Percentiles rank a stretch among this genome's conserved stretches.
Evolutionary conservation across 2,113 vertebrate species (phyloP).

Genomic region (Melanostigma gelatinosum): DNA sequence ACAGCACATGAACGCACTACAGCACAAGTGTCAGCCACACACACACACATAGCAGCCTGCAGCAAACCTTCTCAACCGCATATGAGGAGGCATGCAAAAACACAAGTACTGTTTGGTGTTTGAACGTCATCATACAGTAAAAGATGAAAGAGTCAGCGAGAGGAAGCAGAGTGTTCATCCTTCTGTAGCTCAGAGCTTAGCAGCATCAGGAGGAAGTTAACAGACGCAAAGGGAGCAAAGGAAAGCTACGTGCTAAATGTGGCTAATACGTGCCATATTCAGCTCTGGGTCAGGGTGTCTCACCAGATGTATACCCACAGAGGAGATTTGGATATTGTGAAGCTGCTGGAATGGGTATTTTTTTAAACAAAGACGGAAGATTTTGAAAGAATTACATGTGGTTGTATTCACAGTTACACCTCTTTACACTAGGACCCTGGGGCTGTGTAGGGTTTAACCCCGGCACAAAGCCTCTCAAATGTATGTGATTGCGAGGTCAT

Average conservation of each 20-base stretch:
- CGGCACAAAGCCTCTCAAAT: too few relatives aligned
- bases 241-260: conserved; percentile 8
- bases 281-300: conserved; percentile 1
- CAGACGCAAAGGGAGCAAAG: conserved; percentile 3
- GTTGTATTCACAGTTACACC: not conserved
- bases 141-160: conserved; percentile 17
- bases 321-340: not conserved
- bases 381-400: not conserved
- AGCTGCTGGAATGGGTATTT: not conserved
- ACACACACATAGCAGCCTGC: conserved; percentile 35
- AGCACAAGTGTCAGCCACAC: conserved; percentile 39
- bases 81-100: conserved; percentile 34
- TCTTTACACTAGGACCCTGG: not conserved
- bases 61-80: conserved; percentile 38
- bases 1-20: conserved; percentile 36
- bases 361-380: not conserved
- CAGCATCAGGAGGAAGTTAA: conserved; percentile 2
- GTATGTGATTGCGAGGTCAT: too few relatives aligned
- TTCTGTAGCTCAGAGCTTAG: conserved; percentile 19
- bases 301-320: not conserved
- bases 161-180: conserved; percentile 16
- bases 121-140: conserved; percentile 31
- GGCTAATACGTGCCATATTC: conserved; percentile 1
- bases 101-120: conserved; percentile 28
- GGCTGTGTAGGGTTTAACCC: too few relatives aligned